Evolutionary conservation across 1,140 invertebrate species (phyloP).

Genomic region (Venturia canescens): DNA sequence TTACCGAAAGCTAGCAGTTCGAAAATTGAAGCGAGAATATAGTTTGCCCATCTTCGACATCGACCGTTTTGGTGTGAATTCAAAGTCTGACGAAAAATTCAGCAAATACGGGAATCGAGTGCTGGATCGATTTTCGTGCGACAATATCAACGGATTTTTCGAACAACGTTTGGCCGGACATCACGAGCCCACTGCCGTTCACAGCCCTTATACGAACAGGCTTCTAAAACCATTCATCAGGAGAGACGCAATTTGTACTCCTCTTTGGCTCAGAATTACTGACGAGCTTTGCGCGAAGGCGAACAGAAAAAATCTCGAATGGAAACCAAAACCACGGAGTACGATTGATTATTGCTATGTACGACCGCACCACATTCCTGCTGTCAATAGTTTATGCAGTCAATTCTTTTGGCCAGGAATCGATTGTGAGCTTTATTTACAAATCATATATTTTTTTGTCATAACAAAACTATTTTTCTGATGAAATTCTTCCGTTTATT

Average conservation of each 20-base stretch:
- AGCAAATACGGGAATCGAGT: constrained; percentile 64
- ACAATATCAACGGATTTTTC: constrained; percentile 66
- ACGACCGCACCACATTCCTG: constrained; percentile 90
- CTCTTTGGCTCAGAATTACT: constrained; percentile 85
- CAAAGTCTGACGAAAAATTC: constrained; percentile 50
- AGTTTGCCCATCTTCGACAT: constrained; percentile 79
- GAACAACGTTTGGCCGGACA: constrained; percentile 77
- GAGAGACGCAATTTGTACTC: constrained; percentile 80
- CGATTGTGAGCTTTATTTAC: constrained; percentile 81
- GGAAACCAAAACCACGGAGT: constrained; percentile 69
- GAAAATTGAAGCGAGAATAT: constrained; percentile 80
- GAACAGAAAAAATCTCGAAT: constrained; percentile 79
- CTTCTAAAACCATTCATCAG: constrained; percentile 88
- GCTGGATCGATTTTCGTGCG: constrained; percentile 73
- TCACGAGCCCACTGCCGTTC: constrained; percentile 76
- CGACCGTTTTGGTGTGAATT: constrained; percentile 70
- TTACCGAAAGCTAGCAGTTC: constrained; percentile 80
- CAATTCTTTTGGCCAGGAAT: constrained; percentile 95
- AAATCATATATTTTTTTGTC: constrained; percentile 11
- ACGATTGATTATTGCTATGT: constrained; percentile 92
- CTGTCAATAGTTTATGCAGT: constrained; percentile 88
- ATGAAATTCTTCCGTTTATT: constrained; percentile 55
- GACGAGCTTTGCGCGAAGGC: constrained; percentile 82
- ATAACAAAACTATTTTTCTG: constrained; percentile 10
- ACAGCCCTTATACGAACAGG: constrained; percentile 82